phyloP scores from a whole-genome alignment of 2,888 invertebrate genomes.

The Cerastis rubricosa region DNA sequence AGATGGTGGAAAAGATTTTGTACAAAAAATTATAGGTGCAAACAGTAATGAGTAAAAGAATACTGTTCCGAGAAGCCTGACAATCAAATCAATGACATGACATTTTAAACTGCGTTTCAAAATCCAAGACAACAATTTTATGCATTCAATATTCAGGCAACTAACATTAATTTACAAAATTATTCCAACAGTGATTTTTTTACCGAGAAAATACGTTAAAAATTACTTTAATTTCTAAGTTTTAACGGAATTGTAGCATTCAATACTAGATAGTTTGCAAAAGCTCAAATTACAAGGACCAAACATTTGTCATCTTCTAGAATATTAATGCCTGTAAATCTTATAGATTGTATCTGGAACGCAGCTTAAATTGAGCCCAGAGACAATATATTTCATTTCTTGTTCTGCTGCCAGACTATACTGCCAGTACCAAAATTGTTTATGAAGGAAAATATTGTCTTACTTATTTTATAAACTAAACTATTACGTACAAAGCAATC shows the following conservation, averaged over 20 bases:
- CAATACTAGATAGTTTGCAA: neutral
- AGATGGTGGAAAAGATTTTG: slow-evolving; percentile 40
- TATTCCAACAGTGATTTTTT: neutral
- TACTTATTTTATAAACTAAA: neutral
- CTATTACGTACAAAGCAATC: neutral
- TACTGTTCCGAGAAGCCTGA: slow-evolving; percentile 44
- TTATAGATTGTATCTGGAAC: neutral
- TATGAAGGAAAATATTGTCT: neutral
- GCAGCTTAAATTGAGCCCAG: neutral
- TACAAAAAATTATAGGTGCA: slow-evolving; percentile 50
- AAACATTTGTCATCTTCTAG: neutral
- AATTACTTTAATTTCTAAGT: neutral
- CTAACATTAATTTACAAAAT: neutral
- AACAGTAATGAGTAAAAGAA: slow-evolving; percentile 32
- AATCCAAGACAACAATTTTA: neutral
- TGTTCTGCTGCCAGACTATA: too few species aligned
- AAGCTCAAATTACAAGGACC: too few species aligned
- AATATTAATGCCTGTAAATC: neutral
- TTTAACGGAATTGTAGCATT: neutral
- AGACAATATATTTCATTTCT: slow-evolving; percentile 21
- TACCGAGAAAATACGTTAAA: neutral
- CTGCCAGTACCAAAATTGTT: slow-evolving; percentile 31
- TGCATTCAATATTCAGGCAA: neutral
- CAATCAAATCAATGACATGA: slow-evolving; percentile 61
- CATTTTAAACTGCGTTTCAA: slow-evolving; percentile 49